phyloP scores from a whole-genome alignment of 1,140 invertebrate species.

The Anoplophora glabripennis region DNA sequence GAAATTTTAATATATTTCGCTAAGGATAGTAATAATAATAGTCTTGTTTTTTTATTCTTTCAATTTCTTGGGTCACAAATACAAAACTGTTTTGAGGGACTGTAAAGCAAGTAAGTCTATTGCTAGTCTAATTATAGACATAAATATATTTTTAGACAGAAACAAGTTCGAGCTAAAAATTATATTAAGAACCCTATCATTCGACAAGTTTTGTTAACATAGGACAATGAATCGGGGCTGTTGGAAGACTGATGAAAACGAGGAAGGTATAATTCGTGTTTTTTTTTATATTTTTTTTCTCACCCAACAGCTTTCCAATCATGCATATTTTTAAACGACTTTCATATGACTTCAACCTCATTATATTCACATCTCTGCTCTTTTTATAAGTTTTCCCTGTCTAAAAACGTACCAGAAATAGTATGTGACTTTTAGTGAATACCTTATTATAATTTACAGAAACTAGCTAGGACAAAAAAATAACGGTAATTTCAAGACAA shows the following conservation, averaged over 20 bases:
- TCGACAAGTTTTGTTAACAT: neutral
- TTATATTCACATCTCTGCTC: neutral
- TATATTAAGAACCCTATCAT: conserved; percentile 8
- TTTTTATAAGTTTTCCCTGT: conserved; percentile 13
- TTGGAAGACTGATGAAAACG: conserved; percentile 59
- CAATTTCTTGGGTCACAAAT: too few species aligned
- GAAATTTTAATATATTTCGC: too few species aligned
- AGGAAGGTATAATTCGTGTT: conserved; percentile 52
- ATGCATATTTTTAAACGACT: conserved; percentile 11
- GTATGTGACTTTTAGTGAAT: conserved; percentile 8
- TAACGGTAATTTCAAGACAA: too few species aligned
- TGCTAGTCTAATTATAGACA: conserved; percentile 7
- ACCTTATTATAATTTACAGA: neutral
- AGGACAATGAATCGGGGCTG: conserved; percentile 52
- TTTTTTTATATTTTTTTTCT: neutral
- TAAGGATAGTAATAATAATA: too few species aligned
- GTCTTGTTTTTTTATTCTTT: too few species aligned
- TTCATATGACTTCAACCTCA: neutral
- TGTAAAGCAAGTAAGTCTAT: conserved; percentile 9
- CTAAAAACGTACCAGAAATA: neutral
- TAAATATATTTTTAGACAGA: neutral
- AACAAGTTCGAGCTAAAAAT: conserved; percentile 9
- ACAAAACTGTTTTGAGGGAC: neutral
- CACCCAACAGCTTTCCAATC: conserved; percentile 5
- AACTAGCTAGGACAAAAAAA: neutral